Evolutionary conservation across 2,797 vertebrate genomes (phyloP), one percentile per base, ranked within the genome.

Genomic region (Artibeus jamaicensis): DNA sequence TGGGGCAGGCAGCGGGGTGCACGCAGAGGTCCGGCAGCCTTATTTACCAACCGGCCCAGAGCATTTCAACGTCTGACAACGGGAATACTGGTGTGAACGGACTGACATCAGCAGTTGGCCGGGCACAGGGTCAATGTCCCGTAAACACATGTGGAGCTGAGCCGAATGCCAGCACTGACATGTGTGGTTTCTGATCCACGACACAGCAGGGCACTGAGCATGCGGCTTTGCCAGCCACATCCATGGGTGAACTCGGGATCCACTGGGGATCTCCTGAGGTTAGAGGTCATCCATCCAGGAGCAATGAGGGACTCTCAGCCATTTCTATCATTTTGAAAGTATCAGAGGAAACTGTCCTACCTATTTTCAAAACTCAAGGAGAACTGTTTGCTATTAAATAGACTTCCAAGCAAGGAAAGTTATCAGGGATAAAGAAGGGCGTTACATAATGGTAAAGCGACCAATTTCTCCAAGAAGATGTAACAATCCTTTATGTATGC

Each of bases 361-460:
- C 14, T 74, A 79, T 81, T 94, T 96, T 53, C 32, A 93, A 91
- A 86, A 55, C 21, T 65, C 29, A 88, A 55, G 71, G 68, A 93
- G 34, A 59, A 59, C 5, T 48, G 46, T 37, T 46, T 84, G 46
- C 22, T 68, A 57, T 39, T 73, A 19, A 26, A 10, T 71, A 44
- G 92, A 65, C 46, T 44, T 82, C 77, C 73, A 62, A 88, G 44
- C 32, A 50, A 88, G 37, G 29, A 74, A 74, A 74, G 34, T 50
- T 71, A 71, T 79, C 44, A 59, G 10, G 26, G 42, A 62, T 71
- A 15, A n/a, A 74, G 42, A 48, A 74, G 42, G 11, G 37, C 6
- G 44, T n/a, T 53, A 22, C 24, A 26, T 48, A 53, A 84, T 6
- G 55, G 73, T n/a, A 76, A 92, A 67, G 37, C 34, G 9, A 24